Evolutionary conservation across 2,888 invertebrate genomes (phyloP).

Genomic region (Drosophila barbarae): DNA sequence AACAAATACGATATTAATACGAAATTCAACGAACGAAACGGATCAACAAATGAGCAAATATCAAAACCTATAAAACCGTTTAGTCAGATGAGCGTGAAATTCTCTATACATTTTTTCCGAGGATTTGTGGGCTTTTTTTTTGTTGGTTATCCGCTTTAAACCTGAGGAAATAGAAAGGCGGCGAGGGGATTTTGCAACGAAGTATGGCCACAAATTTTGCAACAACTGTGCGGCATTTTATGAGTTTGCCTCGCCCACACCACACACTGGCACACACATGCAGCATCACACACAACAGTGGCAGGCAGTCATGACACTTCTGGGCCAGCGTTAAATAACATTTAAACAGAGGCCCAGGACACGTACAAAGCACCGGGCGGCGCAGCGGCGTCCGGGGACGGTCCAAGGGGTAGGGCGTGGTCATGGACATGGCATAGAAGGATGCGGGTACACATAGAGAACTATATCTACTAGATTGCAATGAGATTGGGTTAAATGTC

Average conservation of each 20-base stretch:
- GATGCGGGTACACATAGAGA: conserved; percentile 37
- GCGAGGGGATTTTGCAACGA: conserved; percentile 26
- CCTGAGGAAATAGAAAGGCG: conserved; percentile 1
- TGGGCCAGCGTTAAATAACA: conserved; percentile 68
- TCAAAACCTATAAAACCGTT: conserved; percentile 70
- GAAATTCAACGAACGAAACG: conserved; percentile 55
- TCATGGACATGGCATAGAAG: conserved; percentile 29
- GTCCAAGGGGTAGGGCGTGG: conserved; percentile 18
- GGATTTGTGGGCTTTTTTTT: conserved; percentile 22
- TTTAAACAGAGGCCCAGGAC: conserved; percentile 64
- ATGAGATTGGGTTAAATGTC: background rate
- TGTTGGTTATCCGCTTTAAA: conserved; percentile 50
- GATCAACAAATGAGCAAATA: conserved; percentile 68
- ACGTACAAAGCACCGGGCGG: conserved; percentile 47
- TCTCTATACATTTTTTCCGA: conserved; percentile 22
- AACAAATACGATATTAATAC: conserved; percentile 35
- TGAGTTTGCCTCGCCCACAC: conserved; percentile 51
- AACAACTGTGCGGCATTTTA: conserved; percentile 65
- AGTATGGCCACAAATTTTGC: conserved; percentile 60
- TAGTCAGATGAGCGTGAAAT: conserved; percentile 73
- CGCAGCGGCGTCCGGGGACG: conserved; percentile 3
- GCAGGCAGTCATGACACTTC: conserved; percentile 48
- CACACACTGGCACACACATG: conserved; percentile 10
- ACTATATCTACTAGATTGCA: background rate
- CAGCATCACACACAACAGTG: conserved; percentile 18